Conservation (phyloP, 2,797 vertebrate species). For the Oryzias sinensis region DNA sequence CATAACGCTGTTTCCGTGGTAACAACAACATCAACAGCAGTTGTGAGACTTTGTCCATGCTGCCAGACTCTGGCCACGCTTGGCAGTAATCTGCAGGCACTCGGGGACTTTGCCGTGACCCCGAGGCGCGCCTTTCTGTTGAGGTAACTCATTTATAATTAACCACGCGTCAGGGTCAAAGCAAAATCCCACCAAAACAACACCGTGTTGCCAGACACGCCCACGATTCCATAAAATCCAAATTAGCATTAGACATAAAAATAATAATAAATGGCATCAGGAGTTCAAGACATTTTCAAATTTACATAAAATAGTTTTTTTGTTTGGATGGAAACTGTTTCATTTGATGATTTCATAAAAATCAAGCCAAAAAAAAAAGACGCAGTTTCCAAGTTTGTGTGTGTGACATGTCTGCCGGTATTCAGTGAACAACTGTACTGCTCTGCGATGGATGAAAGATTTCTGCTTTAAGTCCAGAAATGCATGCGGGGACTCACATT, state of each 20-base stretch:
- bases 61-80: background rate
- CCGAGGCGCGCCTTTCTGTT: background rate
- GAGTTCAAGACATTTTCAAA: background rate
- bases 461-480: background rate
- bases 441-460: background rate
- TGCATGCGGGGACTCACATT: no score
- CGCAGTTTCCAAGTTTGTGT: background rate
- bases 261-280: background rate
- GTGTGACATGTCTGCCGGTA: background rate
- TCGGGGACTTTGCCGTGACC: background rate
- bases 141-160: no score
- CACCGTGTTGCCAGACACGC: background rate
- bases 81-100: background rate
- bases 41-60: background rate
- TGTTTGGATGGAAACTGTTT: background rate
- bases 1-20: constrained; percentile 6
- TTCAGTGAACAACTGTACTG: background rate
- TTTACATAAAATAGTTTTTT: background rate
- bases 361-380: background rate
- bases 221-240: constrained; percentile 1
- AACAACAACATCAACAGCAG: constrained; percentile 21
- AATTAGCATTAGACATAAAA: background rate
- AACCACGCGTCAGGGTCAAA: background rate
- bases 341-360: background rate
- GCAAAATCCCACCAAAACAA: constrained; percentile 1